These are phyloP conservation scores for Steatornis caripensis DNA, from an alignment of 2,113 vertebrate genomes.

Conservation along the genomic window DNA sequence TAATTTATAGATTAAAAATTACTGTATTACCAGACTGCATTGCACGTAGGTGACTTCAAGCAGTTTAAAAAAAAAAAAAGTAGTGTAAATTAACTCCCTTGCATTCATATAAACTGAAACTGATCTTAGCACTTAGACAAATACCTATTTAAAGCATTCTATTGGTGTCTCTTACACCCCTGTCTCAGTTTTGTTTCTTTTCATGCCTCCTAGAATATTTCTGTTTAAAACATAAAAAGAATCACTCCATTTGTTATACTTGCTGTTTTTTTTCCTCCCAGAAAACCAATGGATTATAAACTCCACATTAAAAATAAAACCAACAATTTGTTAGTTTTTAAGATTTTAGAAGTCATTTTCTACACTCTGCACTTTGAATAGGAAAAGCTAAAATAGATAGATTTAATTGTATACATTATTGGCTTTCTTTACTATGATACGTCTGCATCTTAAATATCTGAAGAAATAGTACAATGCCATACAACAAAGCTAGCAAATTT, in stretches of 20 bases:
- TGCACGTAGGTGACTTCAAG: neutral
- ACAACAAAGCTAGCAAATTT: conserved; percentile 54
- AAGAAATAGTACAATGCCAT: conserved; percentile 11
- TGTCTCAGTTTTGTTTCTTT: neutral
- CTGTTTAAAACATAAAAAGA: neutral
- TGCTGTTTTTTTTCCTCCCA: neutral
- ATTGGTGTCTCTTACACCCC: neutral
- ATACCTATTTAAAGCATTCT: neutral
- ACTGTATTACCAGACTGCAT: neutral
- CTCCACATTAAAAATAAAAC: neutral
- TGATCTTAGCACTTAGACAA: neutral
- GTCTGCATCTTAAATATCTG: conserved; percentile 17
- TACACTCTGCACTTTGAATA: neutral
- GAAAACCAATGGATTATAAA: neutral
- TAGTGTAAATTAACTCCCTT: neutral
- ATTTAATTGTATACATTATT: neutral
- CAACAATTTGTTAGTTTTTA: neutral
- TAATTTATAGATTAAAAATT: neutral
- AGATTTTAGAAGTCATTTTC: neutral
- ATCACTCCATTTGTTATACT: neutral
- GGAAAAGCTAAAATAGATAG: neutral
- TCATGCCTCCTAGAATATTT: neutral
- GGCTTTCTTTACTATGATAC: neutral
- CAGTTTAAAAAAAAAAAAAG: neutral
- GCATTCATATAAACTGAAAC: neutral